phyloP scores from a whole-genome alignment of 2,113 vertebrate species.

The Neodontobutis hainanensis region DNA sequence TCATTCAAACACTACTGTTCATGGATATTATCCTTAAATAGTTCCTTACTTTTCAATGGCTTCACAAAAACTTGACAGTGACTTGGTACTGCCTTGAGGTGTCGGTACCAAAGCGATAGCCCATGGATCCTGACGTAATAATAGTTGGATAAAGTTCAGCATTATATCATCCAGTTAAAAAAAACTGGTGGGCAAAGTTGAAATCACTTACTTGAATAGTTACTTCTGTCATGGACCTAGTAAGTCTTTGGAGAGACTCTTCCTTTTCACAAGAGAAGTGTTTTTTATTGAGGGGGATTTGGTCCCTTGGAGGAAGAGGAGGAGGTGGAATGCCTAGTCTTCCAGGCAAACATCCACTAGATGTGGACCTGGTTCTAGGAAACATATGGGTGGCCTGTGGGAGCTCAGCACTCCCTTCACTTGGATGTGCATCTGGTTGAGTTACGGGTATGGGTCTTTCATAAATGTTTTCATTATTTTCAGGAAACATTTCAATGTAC shows the following conservation, averaged over 20 bases:
- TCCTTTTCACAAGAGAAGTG: slow-evolving; percentile 29
- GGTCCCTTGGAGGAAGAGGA: slow-evolving; percentile 53
- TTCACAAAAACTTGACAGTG: slow-evolving; percentile 52
- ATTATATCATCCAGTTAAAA: slow-evolving; percentile 8
- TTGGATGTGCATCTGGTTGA: background rate
- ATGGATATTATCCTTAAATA: background rate
- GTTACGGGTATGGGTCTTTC: background rate
- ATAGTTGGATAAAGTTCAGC: background rate
- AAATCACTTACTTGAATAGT: slow-evolving; percentile 53
- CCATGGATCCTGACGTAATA: slow-evolving; percentile 58
- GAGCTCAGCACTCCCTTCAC: background rate
- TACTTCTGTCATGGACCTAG: slow-evolving; percentile 53
- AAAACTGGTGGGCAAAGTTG: background rate
- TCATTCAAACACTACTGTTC: background rate
- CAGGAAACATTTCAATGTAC: background rate
- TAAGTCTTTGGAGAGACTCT: background rate
- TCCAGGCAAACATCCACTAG: background rate
- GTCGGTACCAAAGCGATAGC: slow-evolving; percentile 53
- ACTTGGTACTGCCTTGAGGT: slow-evolving; percentile 69
- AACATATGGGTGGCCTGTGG: background rate
- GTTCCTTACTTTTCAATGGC: slow-evolving; percentile 59
- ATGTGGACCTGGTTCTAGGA: slow-evolving; percentile 17
- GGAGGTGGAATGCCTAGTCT: slow-evolving; percentile 25
- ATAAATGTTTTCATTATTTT: slow-evolving; percentile 1
- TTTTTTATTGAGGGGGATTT: background rate